These are phyloP conservation scores for Tupiocoris notatus DNA, from an alignment of 2,888 invertebrate genomes.

Conservation along the genomic window DNA sequence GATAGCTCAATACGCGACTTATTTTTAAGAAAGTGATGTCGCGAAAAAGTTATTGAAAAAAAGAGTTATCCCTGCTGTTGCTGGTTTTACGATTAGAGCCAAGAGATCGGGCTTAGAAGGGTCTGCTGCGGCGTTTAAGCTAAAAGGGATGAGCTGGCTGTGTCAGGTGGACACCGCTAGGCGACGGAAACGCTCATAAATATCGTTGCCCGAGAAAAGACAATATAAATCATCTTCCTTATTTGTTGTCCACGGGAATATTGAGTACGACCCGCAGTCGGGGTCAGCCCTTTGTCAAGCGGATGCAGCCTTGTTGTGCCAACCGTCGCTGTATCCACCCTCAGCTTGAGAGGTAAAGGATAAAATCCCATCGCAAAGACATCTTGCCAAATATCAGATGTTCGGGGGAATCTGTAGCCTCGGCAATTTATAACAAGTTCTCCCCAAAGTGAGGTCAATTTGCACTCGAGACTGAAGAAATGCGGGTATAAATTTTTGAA, in stretches of 20 bases:
- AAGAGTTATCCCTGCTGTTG: neutral
- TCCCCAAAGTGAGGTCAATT: too few species aligned
- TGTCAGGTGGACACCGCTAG: neutral
- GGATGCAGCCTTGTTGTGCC: neutral
- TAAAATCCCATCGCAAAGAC: too few species aligned
- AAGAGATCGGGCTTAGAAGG: neutral
- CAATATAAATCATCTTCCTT: conserved; percentile 28
- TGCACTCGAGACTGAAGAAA: too few species aligned
- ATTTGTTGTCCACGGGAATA: conserved; percentile 27
- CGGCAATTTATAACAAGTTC: too few species aligned
- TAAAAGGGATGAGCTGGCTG: neutral
- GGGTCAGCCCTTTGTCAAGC: conserved; percentile 20
- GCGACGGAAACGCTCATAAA: conserved; percentile 4
- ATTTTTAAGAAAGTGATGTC: too few species aligned
- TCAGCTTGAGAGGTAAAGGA: too few species aligned
- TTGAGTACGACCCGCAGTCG: conserved; percentile 10
- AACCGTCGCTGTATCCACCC: neutral
- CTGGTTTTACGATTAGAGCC: neutral
- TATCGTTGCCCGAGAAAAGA: conserved; percentile 14
- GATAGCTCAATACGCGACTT: too few species aligned
- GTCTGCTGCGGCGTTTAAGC: neutral
- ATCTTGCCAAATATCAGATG: too few species aligned
- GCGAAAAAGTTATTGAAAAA: too few species aligned
- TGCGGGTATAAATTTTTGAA: too few species aligned
- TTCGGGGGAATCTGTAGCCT: too few species aligned